Evolutionary conservation across 2,888 invertebrate genomes (phyloP).

Genomic region (Saturnia japonica): DNA sequence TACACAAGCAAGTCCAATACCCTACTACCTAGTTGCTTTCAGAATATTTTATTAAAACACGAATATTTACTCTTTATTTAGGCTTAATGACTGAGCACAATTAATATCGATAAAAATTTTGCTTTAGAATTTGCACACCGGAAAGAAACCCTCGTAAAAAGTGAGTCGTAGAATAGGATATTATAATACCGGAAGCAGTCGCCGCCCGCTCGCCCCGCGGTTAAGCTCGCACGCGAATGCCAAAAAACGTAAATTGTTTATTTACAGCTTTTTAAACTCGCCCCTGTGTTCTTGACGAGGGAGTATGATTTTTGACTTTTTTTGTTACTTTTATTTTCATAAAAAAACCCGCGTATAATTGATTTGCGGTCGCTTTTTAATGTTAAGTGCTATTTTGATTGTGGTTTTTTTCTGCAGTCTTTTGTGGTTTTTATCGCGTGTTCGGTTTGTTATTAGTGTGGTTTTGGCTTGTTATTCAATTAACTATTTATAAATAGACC

Average conservation of each 20-base stretch:
- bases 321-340: slow-evolving; percentile 27
- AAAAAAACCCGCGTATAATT: slow-evolving; percentile 37
- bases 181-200: neutral
- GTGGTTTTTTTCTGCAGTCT: slow-evolving; percentile 20
- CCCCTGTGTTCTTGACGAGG: slow-evolving; percentile 32
- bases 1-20: too few relatives aligned
- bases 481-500: slow-evolving; percentile 24
- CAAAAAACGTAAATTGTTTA: slow-evolving; percentile 70
- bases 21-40: too few relatives aligned
- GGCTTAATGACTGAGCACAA: neutral
- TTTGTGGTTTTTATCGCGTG: slow-evolving; percentile 22
- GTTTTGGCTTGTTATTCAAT: neutral
- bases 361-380: slow-evolving; percentile 31
- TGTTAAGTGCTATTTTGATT: slow-evolving; percentile 36
- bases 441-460: neutral
- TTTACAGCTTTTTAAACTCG: slow-evolving; percentile 66
- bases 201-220: slow-evolving; percentile 20
- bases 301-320: slow-evolving; percentile 38
- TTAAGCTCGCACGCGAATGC: slow-evolving; percentile 59
- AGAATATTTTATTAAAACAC: too few relatives aligned
- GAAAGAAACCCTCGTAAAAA: neutral
- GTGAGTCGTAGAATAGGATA: neutral
- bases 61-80: too few relatives aligned
- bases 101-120: neutral
- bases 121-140: neutral